These are phyloP conservation scores for Sebastolobus alascanus DNA, from an alignment of 2,797 vertebrate species.

Conservation along the genomic window DNA sequence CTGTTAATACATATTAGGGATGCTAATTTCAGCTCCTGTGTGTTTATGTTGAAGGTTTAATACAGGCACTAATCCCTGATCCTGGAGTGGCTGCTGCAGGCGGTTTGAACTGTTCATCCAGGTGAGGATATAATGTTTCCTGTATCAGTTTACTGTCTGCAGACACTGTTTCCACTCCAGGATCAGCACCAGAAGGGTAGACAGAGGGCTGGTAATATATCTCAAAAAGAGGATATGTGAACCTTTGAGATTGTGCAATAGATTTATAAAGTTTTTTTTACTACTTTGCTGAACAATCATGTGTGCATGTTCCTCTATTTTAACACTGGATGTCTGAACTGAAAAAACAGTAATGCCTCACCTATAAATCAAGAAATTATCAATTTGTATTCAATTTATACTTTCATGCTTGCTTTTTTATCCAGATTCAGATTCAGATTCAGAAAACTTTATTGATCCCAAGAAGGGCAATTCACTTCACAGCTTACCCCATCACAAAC, in stretches of 20 bases:
- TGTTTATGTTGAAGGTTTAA: constrained; percentile 8
- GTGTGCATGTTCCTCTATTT: constrained; percentile 31
- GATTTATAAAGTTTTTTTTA: background rate
- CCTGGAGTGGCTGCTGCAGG: constrained; percentile 14
- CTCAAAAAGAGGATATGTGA: background rate
- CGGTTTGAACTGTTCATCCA: too few species aligned
- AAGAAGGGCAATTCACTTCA: too few species aligned
- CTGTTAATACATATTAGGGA: background rate
- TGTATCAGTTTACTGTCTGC: constrained; percentile 59
- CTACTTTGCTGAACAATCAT: background rate
- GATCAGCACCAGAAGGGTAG: background rate
- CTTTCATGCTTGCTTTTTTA: background rate
- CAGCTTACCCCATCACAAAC: too few species aligned
- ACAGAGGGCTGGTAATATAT: background rate
- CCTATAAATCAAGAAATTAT: background rate
- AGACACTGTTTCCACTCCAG: constrained; percentile 37
- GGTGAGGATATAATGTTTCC: constrained; percentile 47
- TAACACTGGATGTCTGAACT: background rate
- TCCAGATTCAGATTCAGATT: too few species aligned
- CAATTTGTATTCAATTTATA: fast-evolving
- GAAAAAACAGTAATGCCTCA: fast-evolving
- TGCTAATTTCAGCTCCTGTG: background rate
- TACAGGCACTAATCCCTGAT: constrained; percentile 15
- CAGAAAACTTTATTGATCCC: too few species aligned
- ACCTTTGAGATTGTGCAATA: background rate